A percentile compares a stretch with the other conserved stretches of the same genome.
phyloP scores from a whole-genome alignment of 2,888 invertebrate genomes.

The Norana najaformis region DNA sequence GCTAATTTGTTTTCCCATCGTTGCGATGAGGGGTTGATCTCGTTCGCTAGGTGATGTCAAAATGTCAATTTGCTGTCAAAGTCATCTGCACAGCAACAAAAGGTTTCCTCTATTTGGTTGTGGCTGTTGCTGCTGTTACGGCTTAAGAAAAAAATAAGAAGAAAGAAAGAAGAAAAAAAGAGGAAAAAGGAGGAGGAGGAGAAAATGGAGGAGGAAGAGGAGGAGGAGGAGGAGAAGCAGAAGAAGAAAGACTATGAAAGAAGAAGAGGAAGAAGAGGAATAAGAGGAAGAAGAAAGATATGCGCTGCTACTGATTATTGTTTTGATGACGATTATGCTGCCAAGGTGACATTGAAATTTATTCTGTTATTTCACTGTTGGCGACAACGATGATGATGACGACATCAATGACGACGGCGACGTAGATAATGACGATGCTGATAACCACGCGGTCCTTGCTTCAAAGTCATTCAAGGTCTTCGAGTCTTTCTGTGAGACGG shows the following conservation, averaged over 20 bases:
- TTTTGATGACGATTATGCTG: too few species aligned
- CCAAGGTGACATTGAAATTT: too few species aligned
- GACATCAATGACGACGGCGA: not conserved
- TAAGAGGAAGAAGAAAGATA: too few species aligned
- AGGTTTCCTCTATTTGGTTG: not conserved
- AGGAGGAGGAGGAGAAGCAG: not conserved
- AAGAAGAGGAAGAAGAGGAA: too few species aligned
- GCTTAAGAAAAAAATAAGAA: not conserved
- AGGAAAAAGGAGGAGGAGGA: not conserved
- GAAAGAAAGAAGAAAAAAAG: not conserved
- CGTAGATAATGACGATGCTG: not conserved
- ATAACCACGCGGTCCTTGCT: not conserved
- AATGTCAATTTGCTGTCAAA: not conserved
- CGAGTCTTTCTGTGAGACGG: conserved; percentile 38
- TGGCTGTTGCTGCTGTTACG: not conserved
- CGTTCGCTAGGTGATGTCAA: not conserved
- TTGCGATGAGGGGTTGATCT: not conserved
- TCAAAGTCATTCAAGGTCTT: not conserved
- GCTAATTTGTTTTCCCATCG: not conserved
- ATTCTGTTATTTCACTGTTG: not conserved
- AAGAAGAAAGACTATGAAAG: not conserved
- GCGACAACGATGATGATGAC: not conserved
- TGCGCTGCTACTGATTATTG: too few species aligned
- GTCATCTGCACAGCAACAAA: not conserved
- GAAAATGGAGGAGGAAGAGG: not conserved